Evolutionary conservation across 2,113 vertebrate genomes (phyloP).

Genomic region (Sigmodon hispidus): DNA sequence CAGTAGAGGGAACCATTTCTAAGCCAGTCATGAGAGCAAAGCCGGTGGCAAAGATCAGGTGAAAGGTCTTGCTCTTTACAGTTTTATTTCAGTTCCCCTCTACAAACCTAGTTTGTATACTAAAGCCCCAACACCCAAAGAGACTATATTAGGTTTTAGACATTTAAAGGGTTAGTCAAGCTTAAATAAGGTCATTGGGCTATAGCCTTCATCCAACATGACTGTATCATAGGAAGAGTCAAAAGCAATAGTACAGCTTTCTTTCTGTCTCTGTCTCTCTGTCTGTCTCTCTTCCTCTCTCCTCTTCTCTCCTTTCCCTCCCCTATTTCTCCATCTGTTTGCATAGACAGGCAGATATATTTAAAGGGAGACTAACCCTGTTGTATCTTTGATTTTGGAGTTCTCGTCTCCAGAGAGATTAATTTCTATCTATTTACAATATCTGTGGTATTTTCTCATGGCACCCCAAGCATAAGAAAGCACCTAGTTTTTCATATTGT

Average conservation of each 20-base stretch:
- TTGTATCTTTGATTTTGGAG: neutral
- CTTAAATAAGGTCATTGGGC: neutral
- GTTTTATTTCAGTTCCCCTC: neutral
- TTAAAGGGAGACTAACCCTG: neutral
- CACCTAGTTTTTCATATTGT: neutral
- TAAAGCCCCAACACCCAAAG: neutral
- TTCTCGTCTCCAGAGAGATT: neutral
- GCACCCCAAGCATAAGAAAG: neutral
- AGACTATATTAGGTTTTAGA: neutral
- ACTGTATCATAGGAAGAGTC: neutral
- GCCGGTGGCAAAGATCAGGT: conserved; percentile 60
- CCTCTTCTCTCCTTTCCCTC: neutral
- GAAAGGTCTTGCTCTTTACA: neutral
- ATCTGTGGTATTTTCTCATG: neutral
- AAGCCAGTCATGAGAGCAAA: conserved; percentile 21
- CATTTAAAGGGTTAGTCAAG: neutral
- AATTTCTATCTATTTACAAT: neutral
- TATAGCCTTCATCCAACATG: neutral
- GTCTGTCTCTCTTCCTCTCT: neutral
- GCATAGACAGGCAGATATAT: neutral
- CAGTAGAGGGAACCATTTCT: conserved; percentile 27
- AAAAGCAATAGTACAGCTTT: neutral
- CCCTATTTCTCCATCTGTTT: neutral
- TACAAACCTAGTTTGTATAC: neutral
- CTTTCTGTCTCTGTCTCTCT: neutral